Evolutionary conservation across 2,888 invertebrate species (phyloP).

Genomic region (Anthophora plumipes): DNA sequence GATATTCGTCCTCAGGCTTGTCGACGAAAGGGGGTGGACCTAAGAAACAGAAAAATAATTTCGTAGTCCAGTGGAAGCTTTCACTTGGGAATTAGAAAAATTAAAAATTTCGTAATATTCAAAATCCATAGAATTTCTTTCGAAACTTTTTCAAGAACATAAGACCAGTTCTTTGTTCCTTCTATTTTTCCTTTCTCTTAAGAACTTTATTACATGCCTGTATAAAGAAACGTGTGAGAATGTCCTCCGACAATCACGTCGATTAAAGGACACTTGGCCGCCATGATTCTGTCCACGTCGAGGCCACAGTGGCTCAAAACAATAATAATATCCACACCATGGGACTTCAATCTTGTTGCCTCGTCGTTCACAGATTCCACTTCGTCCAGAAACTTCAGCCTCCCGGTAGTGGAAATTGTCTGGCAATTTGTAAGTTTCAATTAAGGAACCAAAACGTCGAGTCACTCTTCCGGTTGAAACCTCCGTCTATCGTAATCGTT

Average conservation of each 20-base stretch:
- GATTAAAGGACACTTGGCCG: slow-evolving; percentile 88
- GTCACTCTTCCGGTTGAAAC: slow-evolving; percentile 38
- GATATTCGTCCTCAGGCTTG: slow-evolving; percentile 88
- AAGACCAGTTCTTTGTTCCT: no score
- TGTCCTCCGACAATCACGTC: slow-evolving; percentile 95
- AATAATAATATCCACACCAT: slow-evolving; percentile 91
- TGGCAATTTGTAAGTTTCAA: slow-evolving; percentile 77
- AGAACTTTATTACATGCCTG: slow-evolving; percentile 76
- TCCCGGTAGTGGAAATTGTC: slow-evolving; percentile 89
- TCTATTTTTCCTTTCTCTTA: no score
- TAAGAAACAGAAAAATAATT: no score
- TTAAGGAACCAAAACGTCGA: slow-evolving; percentile 26
- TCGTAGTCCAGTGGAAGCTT: no score
- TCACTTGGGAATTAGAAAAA: no score
- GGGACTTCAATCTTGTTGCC: slow-evolving; percentile 87
- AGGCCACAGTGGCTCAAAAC: slow-evolving; percentile 94
- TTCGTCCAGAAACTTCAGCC: slow-evolving; percentile 90
- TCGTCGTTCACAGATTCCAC: slow-evolving; percentile 88
- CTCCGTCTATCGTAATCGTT: slow-evolving; percentile 25
- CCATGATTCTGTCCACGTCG: slow-evolving; percentile 89
- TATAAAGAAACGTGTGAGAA: slow-evolving; percentile 92
- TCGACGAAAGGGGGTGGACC: slow-evolving; percentile 76
- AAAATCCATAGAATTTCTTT: no score
- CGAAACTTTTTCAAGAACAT: no score
- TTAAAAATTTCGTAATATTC: no score